Base-by-base conservation (phyloP, 2,888 invertebrate genomes). In the Itoplectis maculator region DNA sequence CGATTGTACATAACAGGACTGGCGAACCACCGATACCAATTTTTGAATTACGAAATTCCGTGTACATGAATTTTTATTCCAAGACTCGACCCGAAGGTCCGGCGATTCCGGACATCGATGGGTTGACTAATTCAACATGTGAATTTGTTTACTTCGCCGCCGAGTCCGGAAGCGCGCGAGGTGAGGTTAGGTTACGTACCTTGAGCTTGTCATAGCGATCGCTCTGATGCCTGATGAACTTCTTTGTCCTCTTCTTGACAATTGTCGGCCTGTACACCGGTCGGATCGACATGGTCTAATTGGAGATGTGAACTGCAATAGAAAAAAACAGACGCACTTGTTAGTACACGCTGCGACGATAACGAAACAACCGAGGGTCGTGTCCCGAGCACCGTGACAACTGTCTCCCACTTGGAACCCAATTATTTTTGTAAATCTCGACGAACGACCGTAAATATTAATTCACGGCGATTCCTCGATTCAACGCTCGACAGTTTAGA, bases 221-320 rank as follows among this genome's bases (percentile, higher is more conserved):
- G 92, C 98, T 98, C 94, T 99, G 99, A 94, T 99, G 99, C 87
- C 99, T 96, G 91, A 97, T 98, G 94, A 99, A 99, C 94, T 97
- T 98, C 95, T 99, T 99, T 90, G 98, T 97, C 94, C 99, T 96
- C 95, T 99, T 99, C 95, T 99, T 99, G 88, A 99, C 96, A 93
- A 99, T 98, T 92, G 95, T 96, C 42, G 97, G 97, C 93, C 97
- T 96, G 92, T 97, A 97, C 85, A 97, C 96, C 89, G 98, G 98
- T 94, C 97, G 95, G 93, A 97, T 97, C 92, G 98, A 97, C 97
- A 97, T 97, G 94, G 94, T 96, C 93, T 91, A 91, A 81, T 75
- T 82, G 77, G 79, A 81, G 88, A 86, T 82, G 84, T 90, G 56
- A 90, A 90, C 70, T 86, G 66, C 83, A 86, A 86, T 80, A 69